These are phyloP conservation scores for Oxyteleia sp. DNA, from an alignment of 2,888 invertebrate genomes.

Conservation along the genomic window DNA sequence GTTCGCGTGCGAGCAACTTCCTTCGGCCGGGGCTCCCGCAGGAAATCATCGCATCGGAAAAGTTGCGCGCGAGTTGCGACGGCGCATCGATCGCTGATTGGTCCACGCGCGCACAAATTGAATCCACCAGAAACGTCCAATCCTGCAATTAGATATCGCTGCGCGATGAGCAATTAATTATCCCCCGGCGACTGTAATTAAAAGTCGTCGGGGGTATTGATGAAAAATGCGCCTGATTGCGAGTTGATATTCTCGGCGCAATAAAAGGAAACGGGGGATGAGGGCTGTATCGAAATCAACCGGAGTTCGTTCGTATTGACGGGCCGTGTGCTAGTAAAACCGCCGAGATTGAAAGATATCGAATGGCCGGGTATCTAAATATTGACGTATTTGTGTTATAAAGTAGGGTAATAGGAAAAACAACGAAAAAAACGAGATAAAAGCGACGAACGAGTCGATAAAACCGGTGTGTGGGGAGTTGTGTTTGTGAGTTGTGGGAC, in stretches of 20 bases:
- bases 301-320: slow-evolving; percentile 24
- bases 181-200: slow-evolving; percentile 21
- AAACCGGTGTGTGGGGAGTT: too few relatives aligned
- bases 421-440: too few relatives aligned
- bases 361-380: slow-evolving; percentile 22
- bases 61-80: slow-evolving; percentile 16
- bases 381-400: slow-evolving; percentile 31
- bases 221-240: slow-evolving; percentile 36
- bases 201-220: slow-evolving; percentile 4
- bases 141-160: slow-evolving; percentile 13
- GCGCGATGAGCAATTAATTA: slow-evolving; percentile 20
- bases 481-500: too few relatives aligned
- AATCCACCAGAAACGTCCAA: slow-evolving; percentile 19
- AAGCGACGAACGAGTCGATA: too few relatives aligned
- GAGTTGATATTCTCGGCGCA: neutral
- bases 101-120: slow-evolving; percentile 20
- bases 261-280: slow-evolving; percentile 14
- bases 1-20: neutral
- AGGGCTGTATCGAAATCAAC: slow-evolving; percentile 4
- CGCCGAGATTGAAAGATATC: slow-evolving; percentile 38
- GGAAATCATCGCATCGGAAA: slow-evolving; percentile 48
- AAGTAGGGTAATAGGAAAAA: too few relatives aligned
- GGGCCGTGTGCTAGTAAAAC: slow-evolving; percentile 18
- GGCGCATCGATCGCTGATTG: slow-evolving; percentile 30
- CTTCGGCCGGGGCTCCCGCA: slow-evolving; percentile 26